Base-by-base conservation (phyloP, 2,113 vertebrate genomes). In the Hystrix brachyura region DNA sequence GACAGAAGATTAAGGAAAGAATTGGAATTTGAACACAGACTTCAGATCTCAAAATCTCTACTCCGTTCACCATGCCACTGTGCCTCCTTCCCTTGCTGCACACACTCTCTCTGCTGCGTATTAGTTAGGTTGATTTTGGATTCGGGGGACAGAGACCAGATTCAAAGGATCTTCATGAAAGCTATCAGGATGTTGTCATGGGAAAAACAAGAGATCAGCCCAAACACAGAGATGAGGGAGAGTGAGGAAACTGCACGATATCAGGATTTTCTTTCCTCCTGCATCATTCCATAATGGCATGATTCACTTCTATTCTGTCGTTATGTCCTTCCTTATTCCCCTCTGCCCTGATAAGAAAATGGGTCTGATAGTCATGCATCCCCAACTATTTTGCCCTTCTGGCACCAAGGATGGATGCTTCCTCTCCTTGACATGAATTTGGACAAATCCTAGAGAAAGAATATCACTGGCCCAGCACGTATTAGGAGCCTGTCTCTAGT, bases 401-500 rank as follows among this genome's bases (percentile, higher is more conserved):
- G 18, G 2, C 5, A 17, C 29, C 8, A 27, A 38, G 13, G 9
- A 87, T 15, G 19, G 79, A 29, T n/a, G 34, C 5, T 84, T 80
- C 3, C 67, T 51, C 87, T 89, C 17, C 23, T 67, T 8, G 12
- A 69, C 27, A 5, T 48, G 3, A 4, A 48, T 29, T 87, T 94
- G 78, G 32, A 62, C 90, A 81, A 94, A 38, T 59, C 34, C 55
- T 82, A 72, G 53, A n/a, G 34, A 88, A 96, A 19, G 3, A 72
- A 18, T 57, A 23, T 21, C 71, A 27, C 2, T 88, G 60, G 29
- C 17, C 60, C 82, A 4, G 23, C 7, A 46, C n/a, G 55, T 51
- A 7, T 67, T 82, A 72, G 32, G 32, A 74, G 23, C 32, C 48
- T 25, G 34, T 10, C 19, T 46, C n/a, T 72, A 34, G 27, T 2